A percentile compares a stretch with the other conserved stretches of the same genome.
phyloP scores from a whole-genome alignment of 2,113 vertebrate genomes.

The Alectura lathami region DNA sequence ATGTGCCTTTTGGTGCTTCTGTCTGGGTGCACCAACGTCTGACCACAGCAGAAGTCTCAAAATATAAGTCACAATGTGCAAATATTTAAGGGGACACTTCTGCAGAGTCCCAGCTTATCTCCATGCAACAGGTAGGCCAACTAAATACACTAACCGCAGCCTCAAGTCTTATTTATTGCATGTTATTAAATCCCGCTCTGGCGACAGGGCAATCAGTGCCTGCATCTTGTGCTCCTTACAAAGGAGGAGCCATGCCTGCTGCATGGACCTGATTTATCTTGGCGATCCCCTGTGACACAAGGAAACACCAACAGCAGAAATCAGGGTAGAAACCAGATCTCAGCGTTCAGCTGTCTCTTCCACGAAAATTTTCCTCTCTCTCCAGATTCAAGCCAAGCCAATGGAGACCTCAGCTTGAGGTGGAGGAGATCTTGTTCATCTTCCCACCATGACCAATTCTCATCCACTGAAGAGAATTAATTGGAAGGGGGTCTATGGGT shows the following conservation, averaged over 20 bases:
- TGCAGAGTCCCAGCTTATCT: neutral
- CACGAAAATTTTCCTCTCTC: neutral
- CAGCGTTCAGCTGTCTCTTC: neutral
- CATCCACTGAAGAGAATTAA: neutral
- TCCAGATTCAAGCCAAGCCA: neutral
- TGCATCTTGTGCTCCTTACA: neutral
- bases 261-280: neutral
- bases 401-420: rapidly evolving
- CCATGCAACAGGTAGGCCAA: neutral
- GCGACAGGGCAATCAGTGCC: neutral
- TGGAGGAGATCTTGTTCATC: neutral
- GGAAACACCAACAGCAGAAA: neutral
- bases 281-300: neutral
- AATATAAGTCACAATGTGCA: neutral
- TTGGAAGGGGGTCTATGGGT: neutral
- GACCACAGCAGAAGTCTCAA: neutral
- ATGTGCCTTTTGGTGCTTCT: neutral
- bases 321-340: neutral
- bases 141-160: neutral
- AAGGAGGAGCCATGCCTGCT: neutral
- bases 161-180: neutral
- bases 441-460: neutral
- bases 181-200: neutral
- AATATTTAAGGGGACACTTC: neutral
- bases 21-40: neutral